Percentiles rank a stretch among this genome's conserved stretches.
Evolutionary conservation across 1,140 invertebrate genomes (phyloP).

Genomic region (Lepidostoma basale): DNA sequence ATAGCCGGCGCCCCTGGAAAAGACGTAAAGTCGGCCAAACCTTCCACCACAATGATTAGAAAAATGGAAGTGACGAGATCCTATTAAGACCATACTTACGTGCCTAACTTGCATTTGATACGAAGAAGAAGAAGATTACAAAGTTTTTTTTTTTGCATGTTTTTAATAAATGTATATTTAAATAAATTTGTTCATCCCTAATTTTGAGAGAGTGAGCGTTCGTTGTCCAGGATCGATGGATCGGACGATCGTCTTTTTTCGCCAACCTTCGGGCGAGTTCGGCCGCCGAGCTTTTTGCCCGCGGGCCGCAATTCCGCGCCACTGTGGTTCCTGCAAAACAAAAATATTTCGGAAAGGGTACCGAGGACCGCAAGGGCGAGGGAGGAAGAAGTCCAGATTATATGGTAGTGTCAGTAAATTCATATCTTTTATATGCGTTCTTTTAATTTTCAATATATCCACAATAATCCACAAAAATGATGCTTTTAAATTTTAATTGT

Average conservation of each 20-base stretch:
- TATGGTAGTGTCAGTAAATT: too few species aligned
- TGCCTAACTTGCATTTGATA: background rate
- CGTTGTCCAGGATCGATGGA: slow-evolving; percentile 33
- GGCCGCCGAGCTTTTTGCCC: slow-evolving; percentile 6
- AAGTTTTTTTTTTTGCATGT: background rate
- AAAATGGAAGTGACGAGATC: too few species aligned
- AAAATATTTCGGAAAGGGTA: slow-evolving; percentile 3
- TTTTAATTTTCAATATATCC: too few species aligned
- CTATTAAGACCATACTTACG: too few species aligned
- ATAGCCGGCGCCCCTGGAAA: too few species aligned
- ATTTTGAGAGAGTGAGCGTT: slow-evolving; percentile 6
- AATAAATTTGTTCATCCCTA: slow-evolving; percentile 4
- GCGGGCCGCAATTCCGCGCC: slow-evolving; percentile 9
- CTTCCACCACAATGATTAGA: too few species aligned
- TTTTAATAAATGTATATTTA: background rate
- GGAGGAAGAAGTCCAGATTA: too few species aligned
- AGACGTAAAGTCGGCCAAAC: too few species aligned
- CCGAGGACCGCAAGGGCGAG: too few species aligned
- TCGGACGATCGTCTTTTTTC: slow-evolving; percentile 32
- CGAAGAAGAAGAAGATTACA: background rate
- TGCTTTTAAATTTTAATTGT: too few species aligned
- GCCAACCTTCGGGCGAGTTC: slow-evolving; percentile 12
- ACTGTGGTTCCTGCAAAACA: background rate
- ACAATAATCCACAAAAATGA: too few species aligned
- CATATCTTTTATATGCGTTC: too few species aligned